Base-by-base conservation (phyloP, 1,140 invertebrate species). In the Akabosia matsudoensis region DNA sequence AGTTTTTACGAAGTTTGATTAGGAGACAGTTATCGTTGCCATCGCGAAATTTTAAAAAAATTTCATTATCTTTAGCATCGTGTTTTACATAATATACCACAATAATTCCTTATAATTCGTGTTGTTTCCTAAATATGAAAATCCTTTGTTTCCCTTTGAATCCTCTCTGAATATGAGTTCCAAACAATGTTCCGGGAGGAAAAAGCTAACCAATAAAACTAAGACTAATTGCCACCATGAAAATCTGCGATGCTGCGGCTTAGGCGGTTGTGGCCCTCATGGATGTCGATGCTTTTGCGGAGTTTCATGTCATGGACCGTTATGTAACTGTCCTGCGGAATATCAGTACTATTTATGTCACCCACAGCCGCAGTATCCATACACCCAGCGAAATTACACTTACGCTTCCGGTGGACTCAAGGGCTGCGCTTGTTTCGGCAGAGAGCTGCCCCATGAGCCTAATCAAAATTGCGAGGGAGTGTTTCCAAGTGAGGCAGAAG, bases 361-460 rank as follows among this genome's bases (percentile, higher is more conserved):
- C 61, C 61, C 61, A 10, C 3, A 67, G 31, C 61, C 61, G 3
- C 61, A 67, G 28, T 67, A 67, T 67, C 61, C 61, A 3, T 67
- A 67, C 61, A 67, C 61, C 13, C 61, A 30, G 10, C 61, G 26
- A 22, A 30, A 67, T n/a, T 67, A 67, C 61, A 22, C 7, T 10
- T 13, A 22, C 3, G 54, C 54, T 16, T 13, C 54, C 3, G 54
- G 54, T 18, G 37, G 37, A 45, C 18, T 45, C 7, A 18, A 18
- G 37, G 7, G 7, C 18, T 45, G 37, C 37, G 37, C 7, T 45
- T 45, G 37, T 45, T 45, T 7, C 18, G 37, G 37, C 18, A 7
- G 37, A 7, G 18, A 18, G 7, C 18, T 45, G 37, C 37, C 37
- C 37, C 37, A 7, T 10, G 18, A 45, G 37, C 7, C 37, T 10